Percentiles rank a stretch among this genome's conserved stretches.
Evolutionary conservation across 2,888 invertebrate species (phyloP).

Genomic region (Lampropteryx suffumata): DNA sequence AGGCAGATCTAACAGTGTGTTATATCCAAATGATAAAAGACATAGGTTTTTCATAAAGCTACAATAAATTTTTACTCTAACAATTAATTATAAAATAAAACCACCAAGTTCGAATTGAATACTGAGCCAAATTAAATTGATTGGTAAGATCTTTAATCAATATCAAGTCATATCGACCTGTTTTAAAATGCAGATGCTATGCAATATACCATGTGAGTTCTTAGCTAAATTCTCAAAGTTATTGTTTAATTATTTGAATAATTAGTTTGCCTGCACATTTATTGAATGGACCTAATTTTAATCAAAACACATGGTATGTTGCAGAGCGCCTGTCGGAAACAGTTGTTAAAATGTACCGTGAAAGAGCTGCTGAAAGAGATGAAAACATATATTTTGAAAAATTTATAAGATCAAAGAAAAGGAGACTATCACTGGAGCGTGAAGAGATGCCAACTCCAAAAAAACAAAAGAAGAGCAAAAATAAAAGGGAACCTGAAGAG

Average conservation of each 20-base stretch:
- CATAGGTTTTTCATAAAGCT: too few relatives aligned
- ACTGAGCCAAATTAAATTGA: too few relatives aligned
- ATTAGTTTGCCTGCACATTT: slow-evolving; percentile 32
- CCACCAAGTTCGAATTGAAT: too few relatives aligned
- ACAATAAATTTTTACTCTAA: too few relatives aligned
- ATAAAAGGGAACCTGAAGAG: slow-evolving; percentile 66
- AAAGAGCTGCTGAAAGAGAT: slow-evolving; percentile 63
- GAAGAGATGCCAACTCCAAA: slow-evolving; percentile 48
- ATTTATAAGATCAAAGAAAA: slow-evolving; percentile 56
- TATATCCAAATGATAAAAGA: too few relatives aligned
- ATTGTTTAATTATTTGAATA: slow-evolving; percentile 8
- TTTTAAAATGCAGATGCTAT: slow-evolving; percentile 39
- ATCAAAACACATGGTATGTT: slow-evolving; percentile 81
- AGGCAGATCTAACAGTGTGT: too few relatives aligned
- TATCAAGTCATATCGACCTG: background rate
- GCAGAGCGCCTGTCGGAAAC: slow-evolving; percentile 81
- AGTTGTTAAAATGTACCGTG: slow-evolving; percentile 67
- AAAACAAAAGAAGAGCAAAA: slow-evolving; percentile 56
- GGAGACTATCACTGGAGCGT: slow-evolving; percentile 52
- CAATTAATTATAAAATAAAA: too few relatives aligned
- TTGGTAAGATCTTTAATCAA: too few relatives aligned
- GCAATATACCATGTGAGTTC: slow-evolving; percentile 77
- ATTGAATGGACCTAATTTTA: slow-evolving; percentile 49
- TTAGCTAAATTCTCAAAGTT: slow-evolving; percentile 31
- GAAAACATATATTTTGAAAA: slow-evolving; percentile 64